Evolutionary conservation across 2,113 vertebrate species (phyloP), one percentile per base, ranked within the genome.

Genomic region (Hyaena hyaena): DNA sequence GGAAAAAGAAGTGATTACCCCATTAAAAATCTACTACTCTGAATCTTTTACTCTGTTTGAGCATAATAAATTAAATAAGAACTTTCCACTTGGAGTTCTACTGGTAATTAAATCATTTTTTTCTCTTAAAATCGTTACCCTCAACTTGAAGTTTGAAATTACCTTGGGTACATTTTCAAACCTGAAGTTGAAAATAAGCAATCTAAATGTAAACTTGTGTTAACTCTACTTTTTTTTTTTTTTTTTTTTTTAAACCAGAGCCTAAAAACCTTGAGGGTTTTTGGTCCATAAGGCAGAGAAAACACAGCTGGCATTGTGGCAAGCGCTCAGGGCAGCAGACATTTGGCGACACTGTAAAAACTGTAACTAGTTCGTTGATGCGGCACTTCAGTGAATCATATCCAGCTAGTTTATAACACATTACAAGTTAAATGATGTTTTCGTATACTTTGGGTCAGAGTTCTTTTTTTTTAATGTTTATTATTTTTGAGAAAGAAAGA

Each of bases 81-180:
- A n/a, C 79, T 87, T 88, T 58, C 14, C 14, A 73, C 81, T 81
- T 83, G 61, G 23, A 24, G 39, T 48, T 17, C 5, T 85, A 17
- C 69, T 80, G 92, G 63, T 69, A 79, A 35, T 19, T 77, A 45
- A 69, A 33, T 80, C 76, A 8, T 0, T 89, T 76, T 76, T 95
- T 95, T 81, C 28, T 65, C 6, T 90, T 73, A 73, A 80, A 84
- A 66, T 16, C 31, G 8, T 97, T 73, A 83, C 93, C 82, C 28
- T 97, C 96, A 92, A 93, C 91, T 61, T 58, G 96, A 98, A 96
- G 77, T 97, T 97, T 96, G 88, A 96, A 98, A 97, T 85, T 80
- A 84, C 73, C 88, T 88, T 69, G 95, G 90, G 81, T 98, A 98
- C 94, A 92, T 98, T 97, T 98, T 98, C 58, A 90, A 82, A 90